phyloP scores from a whole-genome alignment of 53 echinoderm and acorn worm genomes.

The Astropecten irregularis region DNA sequence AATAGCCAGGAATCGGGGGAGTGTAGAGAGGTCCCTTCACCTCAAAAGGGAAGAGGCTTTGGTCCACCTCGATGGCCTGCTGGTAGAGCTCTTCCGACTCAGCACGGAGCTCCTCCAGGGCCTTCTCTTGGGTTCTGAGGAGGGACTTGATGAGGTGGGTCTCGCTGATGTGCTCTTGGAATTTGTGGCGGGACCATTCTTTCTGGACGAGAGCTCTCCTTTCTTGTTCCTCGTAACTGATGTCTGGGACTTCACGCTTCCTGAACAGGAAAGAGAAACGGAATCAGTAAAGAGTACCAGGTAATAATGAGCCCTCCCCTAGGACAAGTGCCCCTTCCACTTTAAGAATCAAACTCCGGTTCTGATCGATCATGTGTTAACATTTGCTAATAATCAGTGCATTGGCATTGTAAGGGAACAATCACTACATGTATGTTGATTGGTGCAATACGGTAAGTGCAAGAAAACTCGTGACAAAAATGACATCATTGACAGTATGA shows the following conservation, averaged over 20 bases:
- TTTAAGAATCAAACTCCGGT: no score
- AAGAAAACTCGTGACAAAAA: no score
- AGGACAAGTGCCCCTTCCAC: no score
- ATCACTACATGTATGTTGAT: no score
- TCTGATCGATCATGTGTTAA: no score
- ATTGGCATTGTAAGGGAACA: no score
- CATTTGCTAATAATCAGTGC: no score
- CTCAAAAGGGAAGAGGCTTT: conserved; percentile 66
- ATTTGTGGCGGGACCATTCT: conserved; percentile 74
- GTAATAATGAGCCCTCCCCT: no score
- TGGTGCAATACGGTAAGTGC: no score
- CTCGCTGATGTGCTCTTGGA: conserved; percentile 74
- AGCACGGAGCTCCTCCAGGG: conserved; percentile 73
- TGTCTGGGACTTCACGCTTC: conserved; percentile 60
- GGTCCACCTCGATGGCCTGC: conserved; percentile 72
- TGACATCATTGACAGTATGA: no score
- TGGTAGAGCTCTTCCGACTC: conserved; percentile 95
- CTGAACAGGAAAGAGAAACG: conserved; percentile 56
- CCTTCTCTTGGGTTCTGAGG: conserved; percentile 73
- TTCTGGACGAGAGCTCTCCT: conserved; percentile 82
- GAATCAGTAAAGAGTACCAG: no score
- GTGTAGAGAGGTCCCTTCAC: conserved; percentile 76
- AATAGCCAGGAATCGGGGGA: conserved; percentile 73
- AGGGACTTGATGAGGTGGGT: conserved; percentile 58
- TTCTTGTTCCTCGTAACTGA: conserved; percentile 77